Evolutionary conservation across 2,797 vertebrate species (phyloP), one percentile per base, ranked within the genome.

Genomic region (Buceros bicornis): DNA sequence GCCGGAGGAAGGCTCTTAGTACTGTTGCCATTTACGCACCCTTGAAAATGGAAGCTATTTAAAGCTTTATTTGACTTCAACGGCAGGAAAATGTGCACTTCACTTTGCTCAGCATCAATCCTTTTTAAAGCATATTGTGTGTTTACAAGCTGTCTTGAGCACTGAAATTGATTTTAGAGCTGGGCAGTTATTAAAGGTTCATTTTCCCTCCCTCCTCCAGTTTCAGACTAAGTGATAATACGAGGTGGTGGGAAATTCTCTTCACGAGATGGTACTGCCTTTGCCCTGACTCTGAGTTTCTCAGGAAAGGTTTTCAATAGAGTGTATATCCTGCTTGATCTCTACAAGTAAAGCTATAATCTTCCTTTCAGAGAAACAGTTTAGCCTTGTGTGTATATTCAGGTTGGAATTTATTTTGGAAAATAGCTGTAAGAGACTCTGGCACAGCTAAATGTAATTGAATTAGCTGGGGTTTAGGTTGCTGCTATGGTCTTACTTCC

Each of bases 321-420:
- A 82, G 45, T 72, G 40, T 79, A 69, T 78, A 90, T 80, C 93
- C 67, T 66, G 61, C 67, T 80, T 95, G 83, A 84, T 95, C 88
- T 94, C 64, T 56, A 50, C 80, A 82, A 88, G 88, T 61, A 96
- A 94, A 91, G 80, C 90, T 95, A 61, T 97, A 93, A 97, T 94
- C 88, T 92, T 95, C 78, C 51, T 93, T 96, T 95, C 96, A 97
- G 69, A 90, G 74, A 69, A 95, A 87, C 45, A 67, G 53, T 93
- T 90, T 77, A 92, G 86, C 56, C 74, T 95, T 92, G 35, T 85
- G 71, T 82, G n/a, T 87, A 90, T 51, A 54, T 40, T 67, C 67
- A 92, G 70, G 78, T 77, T 92, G 74, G 78, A 94, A 90, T 92
- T 96, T 96, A 93, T 93, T 96, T 96, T 85, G 83, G 77, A 95